Evolutionary conservation across 2,797 vertebrate species (phyloP).

Genomic region (Caiman crocodilus): DNA sequence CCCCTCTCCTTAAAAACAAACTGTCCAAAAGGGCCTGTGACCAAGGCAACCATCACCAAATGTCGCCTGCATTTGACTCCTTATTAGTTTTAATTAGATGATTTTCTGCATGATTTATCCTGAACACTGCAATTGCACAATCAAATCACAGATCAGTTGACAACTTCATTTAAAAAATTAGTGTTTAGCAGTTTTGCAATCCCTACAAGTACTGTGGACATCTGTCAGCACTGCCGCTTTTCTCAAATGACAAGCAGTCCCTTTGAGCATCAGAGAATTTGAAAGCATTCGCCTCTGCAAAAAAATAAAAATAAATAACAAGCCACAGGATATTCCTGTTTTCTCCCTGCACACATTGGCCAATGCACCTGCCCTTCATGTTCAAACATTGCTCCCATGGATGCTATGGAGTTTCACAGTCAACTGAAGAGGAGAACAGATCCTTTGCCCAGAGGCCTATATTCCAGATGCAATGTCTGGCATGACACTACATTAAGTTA

Average conservation of each 20-base stretch:
- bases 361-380: not conserved
- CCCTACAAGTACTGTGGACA: slow-evolving; percentile 36
- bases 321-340: not conserved
- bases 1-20: not conserved
- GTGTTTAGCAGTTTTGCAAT: slow-evolving; percentile 33
- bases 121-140: slow-evolving; percentile 42
- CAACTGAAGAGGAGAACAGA: not conserved
- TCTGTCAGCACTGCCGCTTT: slow-evolving; percentile 64
- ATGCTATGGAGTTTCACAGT: rapidly evolving
- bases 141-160: slow-evolving; percentile 72
- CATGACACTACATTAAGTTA: rapidly evolving
- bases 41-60: slow-evolving; percentile 44
- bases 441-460: rapidly evolving
- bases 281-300: no score
- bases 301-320: not conserved
- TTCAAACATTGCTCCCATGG: not conserved
- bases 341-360: not conserved
- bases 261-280: not conserved
- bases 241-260: slow-evolving; percentile 4
- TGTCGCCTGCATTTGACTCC: slow-evolving; percentile 53
- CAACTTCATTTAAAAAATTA: slow-evolving; percentile 76
- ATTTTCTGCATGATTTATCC: slow-evolving; percentile 74
- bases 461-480: rapidly evolving
- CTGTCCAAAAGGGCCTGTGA: slow-evolving; percentile 19
- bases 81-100: slow-evolving; percentile 74